Evolutionary conservation across 2,113 vertebrate species (phyloP).

Genomic region (Crotophaga sulcirostris): DNA sequence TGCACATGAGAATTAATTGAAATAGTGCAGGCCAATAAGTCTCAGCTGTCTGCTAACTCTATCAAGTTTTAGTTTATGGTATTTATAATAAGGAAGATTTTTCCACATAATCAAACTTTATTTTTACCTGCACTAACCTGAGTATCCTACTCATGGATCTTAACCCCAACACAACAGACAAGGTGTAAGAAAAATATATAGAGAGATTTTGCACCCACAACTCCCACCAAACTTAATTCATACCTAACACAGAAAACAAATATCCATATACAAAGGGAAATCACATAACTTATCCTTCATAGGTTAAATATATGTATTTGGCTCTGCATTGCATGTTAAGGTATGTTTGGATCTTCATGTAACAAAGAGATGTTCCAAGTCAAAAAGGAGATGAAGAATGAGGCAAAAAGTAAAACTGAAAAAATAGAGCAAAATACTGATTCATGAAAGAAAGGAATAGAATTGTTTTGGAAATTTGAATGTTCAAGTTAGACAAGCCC

Average conservation of each 20-base stretch:
- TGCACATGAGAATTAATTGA: not conserved
- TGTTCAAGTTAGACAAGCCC: slow-evolving; percentile 20
- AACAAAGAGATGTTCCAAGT: not conserved
- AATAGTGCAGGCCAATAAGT: not conserved
- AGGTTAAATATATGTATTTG: not conserved
- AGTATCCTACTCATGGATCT: not conserved
- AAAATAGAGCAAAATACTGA: not conserved
- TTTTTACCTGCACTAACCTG: not conserved
- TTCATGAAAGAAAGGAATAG: slow-evolving; percentile 33
- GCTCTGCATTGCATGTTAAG: fast-evolving
- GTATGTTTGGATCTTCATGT: not conserved
- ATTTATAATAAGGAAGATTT: not conserved
- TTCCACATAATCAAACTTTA: not conserved
- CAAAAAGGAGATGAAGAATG: not conserved
- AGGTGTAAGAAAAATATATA: not conserved
- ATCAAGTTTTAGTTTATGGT: not conserved
- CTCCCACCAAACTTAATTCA: not conserved
- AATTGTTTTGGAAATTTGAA: slow-evolving; percentile 45
- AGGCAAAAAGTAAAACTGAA: not conserved
- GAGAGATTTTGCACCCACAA: not conserved
- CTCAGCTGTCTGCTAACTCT: not conserved
- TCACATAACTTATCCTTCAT: not conserved
- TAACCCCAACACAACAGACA: not conserved
- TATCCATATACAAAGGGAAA: not conserved
- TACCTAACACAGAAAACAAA: not conserved